A percentile compares a stretch with the other conserved stretches of the same genome.
Evolutionary conservation across 2,113 vertebrate species (phyloP).

Genomic region (Tauraco erythrolophus): DNA sequence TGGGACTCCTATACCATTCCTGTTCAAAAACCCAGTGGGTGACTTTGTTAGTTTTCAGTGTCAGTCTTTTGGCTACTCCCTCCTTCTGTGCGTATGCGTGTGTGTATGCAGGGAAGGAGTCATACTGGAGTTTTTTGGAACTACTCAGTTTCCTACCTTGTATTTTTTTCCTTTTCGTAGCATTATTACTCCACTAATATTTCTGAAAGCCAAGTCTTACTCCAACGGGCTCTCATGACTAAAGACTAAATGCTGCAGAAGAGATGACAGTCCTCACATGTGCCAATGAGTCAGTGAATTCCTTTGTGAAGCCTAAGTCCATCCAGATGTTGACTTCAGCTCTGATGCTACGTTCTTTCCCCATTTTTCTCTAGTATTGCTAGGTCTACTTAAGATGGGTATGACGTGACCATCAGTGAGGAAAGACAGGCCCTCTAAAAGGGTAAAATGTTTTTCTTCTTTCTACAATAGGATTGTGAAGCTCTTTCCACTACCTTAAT

Average conservation of each 20-base stretch:
- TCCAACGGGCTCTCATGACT: constrained; percentile 32
- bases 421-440: constrained; percentile 25
- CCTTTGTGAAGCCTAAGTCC: constrained; percentile 59
- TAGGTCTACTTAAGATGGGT: constrained; percentile 18
- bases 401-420: constrained; percentile 36
- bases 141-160: background rate
- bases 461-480: constrained; percentile 5
- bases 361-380: constrained; percentile 31
- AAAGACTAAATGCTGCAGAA: constrained; percentile 23
- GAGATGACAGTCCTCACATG: constrained; percentile 63
- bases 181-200: constrained; percentile 52
- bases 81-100: background rate
- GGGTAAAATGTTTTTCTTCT: background rate
- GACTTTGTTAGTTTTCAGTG: background rate
- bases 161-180: constrained; percentile 1
- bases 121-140: background rate
- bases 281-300: constrained; percentile 67
- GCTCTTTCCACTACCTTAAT: background rate
- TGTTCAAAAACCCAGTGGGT: background rate
- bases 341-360: constrained; percentile 36
- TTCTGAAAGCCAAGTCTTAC: constrained; percentile 32
- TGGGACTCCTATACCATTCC: background rate
- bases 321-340: constrained; percentile 69
- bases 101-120: background rate
- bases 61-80: background rate